A percentile compares a stretch with the other conserved stretches of the same genome.
Conservation (phyloP, 1,140 invertebrate genomes). For the Caenorhabditis brenneri region DNA sequence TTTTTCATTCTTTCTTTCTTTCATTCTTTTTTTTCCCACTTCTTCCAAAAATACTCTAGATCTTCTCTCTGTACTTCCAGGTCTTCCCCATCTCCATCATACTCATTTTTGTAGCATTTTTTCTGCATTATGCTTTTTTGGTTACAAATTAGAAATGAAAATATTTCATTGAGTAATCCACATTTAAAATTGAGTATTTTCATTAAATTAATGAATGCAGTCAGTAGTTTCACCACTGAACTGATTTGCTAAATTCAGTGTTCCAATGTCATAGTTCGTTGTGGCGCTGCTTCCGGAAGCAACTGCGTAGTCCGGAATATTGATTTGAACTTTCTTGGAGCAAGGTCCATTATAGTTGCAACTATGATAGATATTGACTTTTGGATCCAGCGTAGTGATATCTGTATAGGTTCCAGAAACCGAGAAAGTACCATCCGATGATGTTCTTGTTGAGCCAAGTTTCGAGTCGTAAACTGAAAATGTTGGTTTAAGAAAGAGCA, state of each 20-base stretch:
- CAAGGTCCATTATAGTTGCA: constrained; percentile 37
- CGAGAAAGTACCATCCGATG: neutral
- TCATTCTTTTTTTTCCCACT: neutral
- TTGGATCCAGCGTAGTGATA: constrained; percentile 11
- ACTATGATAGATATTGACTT: constrained; percentile 27
- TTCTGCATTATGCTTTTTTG: neutral
- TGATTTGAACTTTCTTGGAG: constrained; percentile 60
- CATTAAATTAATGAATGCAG: constrained; percentile 58
- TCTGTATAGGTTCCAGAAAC: constrained; percentile 16
- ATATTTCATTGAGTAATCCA: neutral
- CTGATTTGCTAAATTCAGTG: constrained; percentile 62
- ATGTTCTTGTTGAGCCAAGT: neutral
- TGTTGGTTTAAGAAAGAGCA: neutral
- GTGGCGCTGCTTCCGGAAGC: constrained; percentile 52
- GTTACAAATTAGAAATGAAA: constrained; percentile 8
- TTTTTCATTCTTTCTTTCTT: no score
- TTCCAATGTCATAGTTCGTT: constrained; percentile 63
- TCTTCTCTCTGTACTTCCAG: constrained; percentile 33
- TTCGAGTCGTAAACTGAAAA: constrained; percentile 28
- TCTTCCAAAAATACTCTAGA: constrained; percentile 11
- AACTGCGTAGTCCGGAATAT: constrained; percentile 67
- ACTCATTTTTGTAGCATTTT: constrained; percentile 29
- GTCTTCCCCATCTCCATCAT: neutral
- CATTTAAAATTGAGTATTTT: no score
- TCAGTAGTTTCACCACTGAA: constrained; percentile 64